Conservation (phyloP, 1,140 invertebrate species). For the Conopomorpha cramerella region DNA sequence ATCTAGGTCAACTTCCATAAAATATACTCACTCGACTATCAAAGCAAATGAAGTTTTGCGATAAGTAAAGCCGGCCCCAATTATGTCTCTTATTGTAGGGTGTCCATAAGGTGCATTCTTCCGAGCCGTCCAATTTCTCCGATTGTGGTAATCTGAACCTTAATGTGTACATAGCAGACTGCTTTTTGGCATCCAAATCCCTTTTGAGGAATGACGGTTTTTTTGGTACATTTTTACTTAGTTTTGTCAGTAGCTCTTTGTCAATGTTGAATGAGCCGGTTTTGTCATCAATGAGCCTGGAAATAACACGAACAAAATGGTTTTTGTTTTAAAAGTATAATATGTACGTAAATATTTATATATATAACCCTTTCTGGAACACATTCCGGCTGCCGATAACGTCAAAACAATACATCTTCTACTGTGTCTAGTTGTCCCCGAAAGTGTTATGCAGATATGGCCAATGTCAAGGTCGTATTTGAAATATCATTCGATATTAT, state of each 20-base stretch:
- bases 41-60: slow-evolving; percentile 95
- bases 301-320: too few relatives aligned
- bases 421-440: too few relatives aligned
- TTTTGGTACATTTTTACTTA: slow-evolving; percentile 84
- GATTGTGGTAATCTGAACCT: slow-evolving; percentile 83
- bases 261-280: slow-evolving; percentile 80
- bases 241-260: slow-evolving; percentile 78
- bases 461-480: too few relatives aligned
- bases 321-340: too few relatives aligned
- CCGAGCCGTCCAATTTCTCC: slow-evolving; percentile 93
- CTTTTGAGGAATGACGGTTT: slow-evolving; percentile 88
- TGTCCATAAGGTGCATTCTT: slow-evolving; percentile 90
- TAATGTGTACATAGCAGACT: slow-evolving; percentile 84
- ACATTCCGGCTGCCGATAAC: too few relatives aligned
- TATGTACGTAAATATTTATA: too few relatives aligned
- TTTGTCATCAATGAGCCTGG: slow-evolving; percentile 84
- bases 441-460: too few relatives aligned
- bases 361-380: too few relatives aligned
- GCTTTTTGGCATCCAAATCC: slow-evolving; percentile 91
- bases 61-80: slow-evolving; percentile 89
- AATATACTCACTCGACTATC: slow-evolving; percentile 80
- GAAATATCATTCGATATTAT: too few relatives aligned
- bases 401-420: too few relatives aligned
- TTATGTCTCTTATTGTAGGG: slow-evolving; percentile 92
- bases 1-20: neutral